Evolutionary conservation across 2,888 invertebrate species (phyloP).

Genomic region (Eristalinus sepulchralis): DNA sequence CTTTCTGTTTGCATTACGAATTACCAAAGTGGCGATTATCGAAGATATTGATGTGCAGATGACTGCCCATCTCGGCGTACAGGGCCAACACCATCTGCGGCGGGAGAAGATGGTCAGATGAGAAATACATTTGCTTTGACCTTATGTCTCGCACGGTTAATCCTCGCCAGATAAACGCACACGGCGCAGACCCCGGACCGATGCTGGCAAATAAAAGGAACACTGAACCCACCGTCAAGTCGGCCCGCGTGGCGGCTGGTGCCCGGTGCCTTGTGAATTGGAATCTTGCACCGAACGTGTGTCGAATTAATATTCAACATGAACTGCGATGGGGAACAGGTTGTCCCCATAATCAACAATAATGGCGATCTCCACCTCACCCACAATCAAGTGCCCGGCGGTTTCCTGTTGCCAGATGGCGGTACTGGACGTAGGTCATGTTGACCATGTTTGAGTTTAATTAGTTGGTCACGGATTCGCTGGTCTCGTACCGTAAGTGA

Average conservation of each 20-base stretch:
- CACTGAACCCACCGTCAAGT: constrained; percentile 12
- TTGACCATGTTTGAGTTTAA: constrained; percentile 58
- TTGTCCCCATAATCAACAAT: constrained; percentile 65
- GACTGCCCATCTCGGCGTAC: constrained; percentile 47
- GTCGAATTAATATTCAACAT: constrained; percentile 66
- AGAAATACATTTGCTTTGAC: constrained; percentile 70
- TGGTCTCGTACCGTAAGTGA: not conserved
- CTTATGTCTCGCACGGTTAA: constrained; percentile 69
- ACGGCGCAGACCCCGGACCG: constrained; percentile 17
- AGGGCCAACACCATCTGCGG: constrained; percentile 53
- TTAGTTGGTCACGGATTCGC: constrained; percentile 52
- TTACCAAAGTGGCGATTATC: constrained; percentile 71
- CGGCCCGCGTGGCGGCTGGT: constrained; percentile 13
- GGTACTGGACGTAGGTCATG: constrained; percentile 17
- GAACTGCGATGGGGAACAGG: constrained; percentile 50
- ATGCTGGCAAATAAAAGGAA: constrained; percentile 24
- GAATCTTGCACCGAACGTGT: constrained; percentile 60
- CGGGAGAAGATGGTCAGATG: constrained; percentile 62
- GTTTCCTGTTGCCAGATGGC: constrained; percentile 40
- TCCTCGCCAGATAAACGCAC: constrained; percentile 66
- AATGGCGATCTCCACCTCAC: constrained; percentile 55
- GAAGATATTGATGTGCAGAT: constrained; percentile 69
- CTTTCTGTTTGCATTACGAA: constrained; percentile 67
- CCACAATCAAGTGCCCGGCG: constrained; percentile 51
- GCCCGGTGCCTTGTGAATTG: constrained; percentile 25